A percentile compares a stretch with the other conserved stretches of the same genome.
phyloP scores from a whole-genome alignment of 2,113 vertebrate species.

The Melanotaenia duboulayi region DNA sequence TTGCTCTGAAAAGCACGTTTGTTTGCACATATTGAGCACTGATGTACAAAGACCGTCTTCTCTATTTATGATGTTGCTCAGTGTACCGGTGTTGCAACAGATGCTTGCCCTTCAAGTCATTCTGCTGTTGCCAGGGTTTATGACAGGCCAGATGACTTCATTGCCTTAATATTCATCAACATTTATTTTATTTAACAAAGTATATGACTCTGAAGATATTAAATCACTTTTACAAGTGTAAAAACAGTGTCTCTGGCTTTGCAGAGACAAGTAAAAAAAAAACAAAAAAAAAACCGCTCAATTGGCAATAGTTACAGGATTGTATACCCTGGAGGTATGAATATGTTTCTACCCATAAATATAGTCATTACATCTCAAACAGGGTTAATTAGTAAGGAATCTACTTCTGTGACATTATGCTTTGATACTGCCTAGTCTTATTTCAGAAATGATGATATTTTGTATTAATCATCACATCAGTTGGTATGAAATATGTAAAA shows the following conservation, averaged over 20 bases:
- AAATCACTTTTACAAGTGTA: not conserved
- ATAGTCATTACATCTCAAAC: no score
- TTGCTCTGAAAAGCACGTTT: no score
- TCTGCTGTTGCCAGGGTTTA: slow-evolving; percentile 4
- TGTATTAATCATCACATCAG: no score
- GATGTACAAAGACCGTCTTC: no score
- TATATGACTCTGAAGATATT: not conserved
- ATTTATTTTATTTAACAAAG: not conserved
- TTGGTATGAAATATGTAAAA: no score
- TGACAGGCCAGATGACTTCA: slow-evolving; percentile 23
- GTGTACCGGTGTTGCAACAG: slow-evolving; percentile 41
- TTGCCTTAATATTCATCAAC: slow-evolving; percentile 1
- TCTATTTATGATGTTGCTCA: not conserved
- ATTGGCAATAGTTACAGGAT: not conserved
- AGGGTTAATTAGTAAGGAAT: no score
- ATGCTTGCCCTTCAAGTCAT: slow-evolving; percentile 17
- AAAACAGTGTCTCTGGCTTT: no score
- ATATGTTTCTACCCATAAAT: not conserved
- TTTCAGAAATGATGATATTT: no score
- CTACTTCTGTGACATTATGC: no score
- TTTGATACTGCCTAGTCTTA: no score
- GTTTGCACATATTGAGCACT: no score
- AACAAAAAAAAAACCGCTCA: not conserved
- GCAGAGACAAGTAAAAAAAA: no score
- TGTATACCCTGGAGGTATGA: not conserved